Evolutionary conservation across 2,888 invertebrate species (phyloP).

Genomic region (Germaria angustata): DNA sequence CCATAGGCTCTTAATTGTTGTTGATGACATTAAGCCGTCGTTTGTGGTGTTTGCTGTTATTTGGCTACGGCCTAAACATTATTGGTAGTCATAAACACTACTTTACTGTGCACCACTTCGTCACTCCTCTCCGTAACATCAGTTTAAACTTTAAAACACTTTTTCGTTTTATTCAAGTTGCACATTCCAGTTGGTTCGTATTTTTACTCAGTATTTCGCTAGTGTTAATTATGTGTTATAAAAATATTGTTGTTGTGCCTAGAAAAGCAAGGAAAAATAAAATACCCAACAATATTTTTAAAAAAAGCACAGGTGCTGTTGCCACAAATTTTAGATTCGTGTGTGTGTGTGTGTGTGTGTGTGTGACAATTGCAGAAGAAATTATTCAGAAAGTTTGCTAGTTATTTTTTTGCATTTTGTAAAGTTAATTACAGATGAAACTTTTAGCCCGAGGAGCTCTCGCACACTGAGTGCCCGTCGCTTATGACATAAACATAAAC

Average conservation of each 20-base stretch:
- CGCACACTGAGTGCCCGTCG: conserved; percentile 32
- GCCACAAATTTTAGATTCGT: neutral
- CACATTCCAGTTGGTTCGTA: conserved; percentile 27
- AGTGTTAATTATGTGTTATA: conserved; percentile 76
- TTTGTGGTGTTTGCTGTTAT: conserved; percentile 60
- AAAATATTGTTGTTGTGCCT: conserved; percentile 51
- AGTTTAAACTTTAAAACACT: neutral
- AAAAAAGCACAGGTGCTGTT: conserved; percentile 56
- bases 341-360: neutral
- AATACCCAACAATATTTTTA: conserved; percentile 26
- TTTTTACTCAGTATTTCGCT: conserved; percentile 55
- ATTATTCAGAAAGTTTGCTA: conserved; percentile 36
- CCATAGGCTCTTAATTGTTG: conserved; percentile 77
- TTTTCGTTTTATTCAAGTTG: conserved; percentile 6
- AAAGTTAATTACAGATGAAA: conserved; percentile 65
- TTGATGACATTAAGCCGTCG: conserved; percentile 70
- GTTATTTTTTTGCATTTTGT: conserved; percentile 40
- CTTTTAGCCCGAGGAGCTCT: conserved; percentile 55
- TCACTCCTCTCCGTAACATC: neutral
- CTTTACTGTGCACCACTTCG: conserved; percentile 4
- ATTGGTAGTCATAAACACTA: conserved; percentile 57
- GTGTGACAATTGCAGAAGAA: conserved; percentile 21
- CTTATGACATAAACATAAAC: conserved; percentile 22
- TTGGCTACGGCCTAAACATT: conserved; percentile 64
- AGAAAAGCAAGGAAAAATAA: conserved; percentile 27